Conservation (phyloP, 2,888 invertebrate genomes). For the Eristalinus aeneus region DNA sequence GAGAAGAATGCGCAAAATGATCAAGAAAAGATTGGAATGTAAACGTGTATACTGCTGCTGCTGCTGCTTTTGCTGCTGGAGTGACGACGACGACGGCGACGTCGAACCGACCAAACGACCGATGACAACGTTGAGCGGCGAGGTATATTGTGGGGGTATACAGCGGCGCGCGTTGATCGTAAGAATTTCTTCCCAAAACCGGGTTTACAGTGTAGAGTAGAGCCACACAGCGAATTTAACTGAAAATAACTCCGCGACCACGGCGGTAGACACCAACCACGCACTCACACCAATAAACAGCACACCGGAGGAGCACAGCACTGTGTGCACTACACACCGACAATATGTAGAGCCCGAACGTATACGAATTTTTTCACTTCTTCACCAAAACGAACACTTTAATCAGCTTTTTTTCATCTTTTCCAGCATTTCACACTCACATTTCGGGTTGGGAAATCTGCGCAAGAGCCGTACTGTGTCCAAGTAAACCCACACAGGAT, state of each 20-base stretch:
- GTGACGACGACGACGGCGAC: not conserved
- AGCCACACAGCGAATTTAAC: constrained; percentile 57
- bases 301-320: constrained; percentile 10
- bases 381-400: constrained; percentile 30
- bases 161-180: constrained; percentile 11
- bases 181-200: constrained; percentile 68
- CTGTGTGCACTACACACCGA: constrained; percentile 23
- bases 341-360: not conserved
- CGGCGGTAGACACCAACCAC: constrained; percentile 32
- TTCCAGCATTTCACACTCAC: not conserved
- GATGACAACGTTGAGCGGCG: not conserved
- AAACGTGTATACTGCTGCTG: constrained; percentile 49
- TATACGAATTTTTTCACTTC: constrained; percentile 16
- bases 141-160: constrained; percentile 13
- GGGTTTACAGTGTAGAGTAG: constrained; percentile 42
- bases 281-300: not conserved
- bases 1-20: constrained; percentile 52
- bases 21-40: constrained; percentile 64
- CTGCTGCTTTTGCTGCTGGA: not conserved
- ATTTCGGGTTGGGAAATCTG: not conserved
- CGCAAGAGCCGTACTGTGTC: not conserved
- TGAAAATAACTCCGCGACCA: constrained; percentile 55
- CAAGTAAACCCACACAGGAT: not conserved
- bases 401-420: not conserved
- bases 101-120: not conserved